Base-by-base conservation (phyloP, 2,797 vertebrate species). In the Lycodopsis pacificus region DNA sequence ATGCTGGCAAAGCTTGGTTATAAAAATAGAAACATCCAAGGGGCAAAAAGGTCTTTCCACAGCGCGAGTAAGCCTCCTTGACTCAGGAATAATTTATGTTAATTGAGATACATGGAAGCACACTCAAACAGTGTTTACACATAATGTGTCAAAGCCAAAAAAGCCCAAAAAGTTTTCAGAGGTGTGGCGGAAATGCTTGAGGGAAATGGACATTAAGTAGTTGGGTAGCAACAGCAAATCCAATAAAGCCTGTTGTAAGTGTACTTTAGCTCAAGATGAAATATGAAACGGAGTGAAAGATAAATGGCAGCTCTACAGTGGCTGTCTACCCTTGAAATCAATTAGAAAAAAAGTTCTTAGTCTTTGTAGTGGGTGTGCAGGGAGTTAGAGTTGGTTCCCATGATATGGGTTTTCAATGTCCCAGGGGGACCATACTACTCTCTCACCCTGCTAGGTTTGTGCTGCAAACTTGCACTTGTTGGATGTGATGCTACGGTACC, bases 251-350 rank as follows among this genome's bases (percentile, higher is more conserved):
- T 59, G 17, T 12, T 48, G 19, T 69, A 58, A 70, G 79, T 77
- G 70, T 73, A 82, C 76, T 76, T 80, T 73, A 73, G 71, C 76
- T 79, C 14, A 30, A 69, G 53, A 84, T 86, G 42, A 90, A 90
- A 81, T 76, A 84, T 86, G 65, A 87, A 86, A 86, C 75, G 46
- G 51, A 65, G 83, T 79, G 42, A 89, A 87, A 77, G 70, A 86
- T 76, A 67, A 62, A 85, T 88, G 84, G 68, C 42, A 36, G 19
- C 51, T 70, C 64, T 59, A 22, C 49, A n/a, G 67, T 27, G n/a
- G 36, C 74, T 61, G 13, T 70, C 53, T 70, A 12, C 36, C 19
- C 10, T 59, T 53, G 2, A 80, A 82, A 86, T 84, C 63, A 83
- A 82, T 83, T 74, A 30, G 48, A 46, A 77, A 82, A 73, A 49